Evolutionary conservation across 2,888 invertebrate genomes (phyloP).

Genomic region (Metopia argyrocephala): DNA sequence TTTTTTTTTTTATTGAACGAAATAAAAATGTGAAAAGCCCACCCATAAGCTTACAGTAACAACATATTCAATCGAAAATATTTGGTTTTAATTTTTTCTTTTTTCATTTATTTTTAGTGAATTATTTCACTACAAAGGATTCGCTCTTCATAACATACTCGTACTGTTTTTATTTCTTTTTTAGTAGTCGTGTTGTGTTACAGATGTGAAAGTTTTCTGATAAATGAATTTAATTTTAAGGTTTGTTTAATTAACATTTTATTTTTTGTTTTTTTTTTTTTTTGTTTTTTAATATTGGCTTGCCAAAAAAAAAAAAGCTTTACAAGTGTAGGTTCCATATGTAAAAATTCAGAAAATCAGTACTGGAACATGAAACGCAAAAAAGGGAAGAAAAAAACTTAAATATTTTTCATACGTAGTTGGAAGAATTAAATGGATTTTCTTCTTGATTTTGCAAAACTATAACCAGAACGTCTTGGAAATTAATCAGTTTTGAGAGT

Average conservation of each 20-base stretch:
- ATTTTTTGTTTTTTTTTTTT: neutral
- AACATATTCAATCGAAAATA: constrained; percentile 35
- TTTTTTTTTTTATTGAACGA: constrained; percentile 9
- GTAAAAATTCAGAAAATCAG: no score
- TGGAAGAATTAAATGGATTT: no score
- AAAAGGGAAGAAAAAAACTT: no score
- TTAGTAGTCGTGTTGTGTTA: neutral
- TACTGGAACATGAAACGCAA: no score
- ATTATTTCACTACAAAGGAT: constrained; percentile 31
- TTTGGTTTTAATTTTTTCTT: constrained; percentile 6
- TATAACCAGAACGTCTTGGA: no score
- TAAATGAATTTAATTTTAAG: constrained; percentile 44
- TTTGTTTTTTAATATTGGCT: no score
- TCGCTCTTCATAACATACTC: neutral
- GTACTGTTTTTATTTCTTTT: constrained; percentile 23
- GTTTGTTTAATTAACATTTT: constrained; percentile 43
- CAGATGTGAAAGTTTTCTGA: constrained; percentile 50
- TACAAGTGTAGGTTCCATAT: no score
- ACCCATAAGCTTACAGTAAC: constrained; percentile 53
- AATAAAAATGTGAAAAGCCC: constrained; percentile 54
- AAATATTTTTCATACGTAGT: no score
- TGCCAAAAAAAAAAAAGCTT: no score
- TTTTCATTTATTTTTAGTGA: neutral
- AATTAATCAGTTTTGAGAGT: no score
- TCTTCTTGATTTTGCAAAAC: no score